Conservation (phyloP, 2,797 vertebrate genomes). For the Phylloscopus collybita region DNA sequence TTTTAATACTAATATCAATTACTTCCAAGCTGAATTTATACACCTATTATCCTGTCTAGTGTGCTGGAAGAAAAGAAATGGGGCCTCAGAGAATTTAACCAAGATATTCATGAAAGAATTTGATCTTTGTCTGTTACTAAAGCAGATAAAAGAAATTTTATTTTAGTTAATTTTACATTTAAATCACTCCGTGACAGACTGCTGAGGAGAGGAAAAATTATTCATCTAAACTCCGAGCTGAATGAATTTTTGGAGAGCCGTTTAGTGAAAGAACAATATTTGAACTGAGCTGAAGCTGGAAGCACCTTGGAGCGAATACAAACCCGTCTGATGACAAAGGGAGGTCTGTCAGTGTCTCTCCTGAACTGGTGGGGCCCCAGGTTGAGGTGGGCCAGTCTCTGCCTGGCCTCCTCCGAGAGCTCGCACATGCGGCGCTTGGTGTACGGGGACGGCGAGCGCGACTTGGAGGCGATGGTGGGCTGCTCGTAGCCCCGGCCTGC, state of each 20-base stretch:
- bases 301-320: constrained; percentile 50
- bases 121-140: constrained; percentile 59
- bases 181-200: constrained; percentile 50
- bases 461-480: constrained; percentile 89
- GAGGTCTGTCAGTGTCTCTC: constrained; percentile 87
- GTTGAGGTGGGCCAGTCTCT: constrained; percentile 88
- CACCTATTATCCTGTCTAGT: constrained; percentile 46
- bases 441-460: constrained; percentile 92
- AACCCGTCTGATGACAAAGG: constrained; percentile 87
- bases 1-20: constrained; percentile 66
- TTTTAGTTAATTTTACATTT: constrained; percentile 70
- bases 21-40: constrained; percentile 65
- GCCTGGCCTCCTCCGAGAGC: constrained; percentile 86
- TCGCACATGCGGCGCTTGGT: constrained; percentile 95
- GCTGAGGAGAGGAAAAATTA: constrained; percentile 44
- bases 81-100: constrained; percentile 51
- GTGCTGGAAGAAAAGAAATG: constrained; percentile 41
- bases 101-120: constrained; percentile 54
- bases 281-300: constrained; percentile 30
- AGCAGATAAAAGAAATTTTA: constrained; percentile 46
- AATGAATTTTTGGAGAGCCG: constrained; percentile 42
- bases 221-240: constrained; percentile 33
- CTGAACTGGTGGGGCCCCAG: constrained; percentile 93
- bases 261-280: constrained; percentile 48
- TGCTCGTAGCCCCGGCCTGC: constrained; percentile 81